Evolutionary conservation across 2,113 vertebrate genomes (phyloP).

Genomic region (Cololabis saira): DNA sequence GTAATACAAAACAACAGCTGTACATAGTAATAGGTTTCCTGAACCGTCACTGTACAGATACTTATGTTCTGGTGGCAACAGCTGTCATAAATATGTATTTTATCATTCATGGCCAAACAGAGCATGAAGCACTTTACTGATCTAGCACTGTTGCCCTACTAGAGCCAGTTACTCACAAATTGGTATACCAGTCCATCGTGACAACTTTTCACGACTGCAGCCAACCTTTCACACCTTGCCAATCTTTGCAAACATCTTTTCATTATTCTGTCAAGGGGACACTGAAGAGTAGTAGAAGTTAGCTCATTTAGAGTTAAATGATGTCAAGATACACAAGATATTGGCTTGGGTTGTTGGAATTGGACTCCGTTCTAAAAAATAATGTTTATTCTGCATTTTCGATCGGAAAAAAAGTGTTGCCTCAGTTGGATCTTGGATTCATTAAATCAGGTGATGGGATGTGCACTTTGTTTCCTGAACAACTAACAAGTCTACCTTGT

Average conservation of each 20-base stretch:
- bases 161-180: slow-evolving; percentile 5
- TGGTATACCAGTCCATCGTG: slow-evolving; percentile 10
- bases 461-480: slow-evolving; percentile 3
- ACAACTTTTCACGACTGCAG: no score
- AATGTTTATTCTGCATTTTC: neutral
- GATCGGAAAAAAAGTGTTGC: neutral
- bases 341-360: slow-evolving; percentile 1
- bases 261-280: slow-evolving; percentile 25
- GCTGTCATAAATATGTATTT: slow-evolving; percentile 22
- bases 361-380: neutral
- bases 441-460: neutral
- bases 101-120: slow-evolving; percentile 14
- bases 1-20: slow-evolving; percentile 7
- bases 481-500: neutral
- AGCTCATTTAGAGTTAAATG: slow-evolving; percentile 12
- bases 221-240: slow-evolving; percentile 2
- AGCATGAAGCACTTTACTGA: neutral
- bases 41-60: slow-evolving; percentile 15
- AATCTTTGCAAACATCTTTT: slow-evolving; percentile 31
- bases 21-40: slow-evolving; percentile 25
- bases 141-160: slow-evolving; percentile 7
- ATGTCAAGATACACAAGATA: neutral
- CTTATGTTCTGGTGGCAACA: slow-evolving; percentile 17
- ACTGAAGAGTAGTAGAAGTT: neutral
- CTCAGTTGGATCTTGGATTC: neutral